phyloP scores from a whole-genome alignment of 2,797 vertebrate genomes.

The Vireo griseus region DNA sequence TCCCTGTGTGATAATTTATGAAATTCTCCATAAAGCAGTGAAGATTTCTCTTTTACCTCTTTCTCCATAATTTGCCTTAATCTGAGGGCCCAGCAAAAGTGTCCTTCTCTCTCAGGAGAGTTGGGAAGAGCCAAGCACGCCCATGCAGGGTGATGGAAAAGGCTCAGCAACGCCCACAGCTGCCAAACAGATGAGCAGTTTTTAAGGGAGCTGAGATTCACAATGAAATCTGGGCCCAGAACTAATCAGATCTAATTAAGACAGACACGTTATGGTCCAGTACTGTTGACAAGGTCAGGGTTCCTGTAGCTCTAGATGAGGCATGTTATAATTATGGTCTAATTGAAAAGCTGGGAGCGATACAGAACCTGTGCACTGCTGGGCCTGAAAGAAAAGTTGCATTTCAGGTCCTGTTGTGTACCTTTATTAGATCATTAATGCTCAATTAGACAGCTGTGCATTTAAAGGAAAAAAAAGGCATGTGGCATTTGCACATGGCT shows the following conservation, averaged over 20 bases:
- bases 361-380: conserved; percentile 66
- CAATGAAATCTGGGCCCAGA: conserved; percentile 69
- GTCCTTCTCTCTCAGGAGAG: background rate
- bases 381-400: conserved; percentile 49
- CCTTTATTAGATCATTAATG: conserved; percentile 68
- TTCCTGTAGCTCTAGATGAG: conserved; percentile 78
- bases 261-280: conserved; percentile 75
- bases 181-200: conserved; percentile 73
- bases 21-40: background rate
- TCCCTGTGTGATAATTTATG: background rate
- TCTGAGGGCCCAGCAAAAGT: background rate
- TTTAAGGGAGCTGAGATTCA: conserved; percentile 47
- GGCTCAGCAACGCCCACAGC: conserved; percentile 45
- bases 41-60: background rate
- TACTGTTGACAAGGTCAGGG: conserved; percentile 67
- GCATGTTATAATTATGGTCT: conserved; percentile 81
- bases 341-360: conserved; percentile 81
- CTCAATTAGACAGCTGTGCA: conserved; percentile 63
- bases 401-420: conserved; percentile 55
- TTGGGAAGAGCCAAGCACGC: background rate
- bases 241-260: conserved; percentile 86
- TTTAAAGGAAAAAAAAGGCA: background rate
- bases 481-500: conserved; percentile 2
- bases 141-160: conserved; percentile 28
- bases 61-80: background rate